These are phyloP conservation scores for Clamator glandarius DNA, from an alignment of 2,797 vertebrate species.

Conservation along the genomic window DNA sequence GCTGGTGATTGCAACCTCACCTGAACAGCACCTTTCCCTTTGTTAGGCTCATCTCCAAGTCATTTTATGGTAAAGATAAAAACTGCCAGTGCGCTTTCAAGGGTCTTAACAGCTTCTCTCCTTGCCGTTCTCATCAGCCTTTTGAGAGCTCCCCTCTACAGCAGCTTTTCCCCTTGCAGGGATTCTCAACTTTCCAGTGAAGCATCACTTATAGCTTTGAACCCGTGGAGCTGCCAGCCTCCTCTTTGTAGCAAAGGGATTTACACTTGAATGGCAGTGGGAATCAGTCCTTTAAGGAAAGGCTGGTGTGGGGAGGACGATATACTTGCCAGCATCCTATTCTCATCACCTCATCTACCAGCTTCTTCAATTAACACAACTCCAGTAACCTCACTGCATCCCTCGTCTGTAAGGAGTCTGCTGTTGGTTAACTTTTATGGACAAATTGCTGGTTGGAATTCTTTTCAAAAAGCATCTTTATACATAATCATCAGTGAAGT, in stretches of 20 bases:
- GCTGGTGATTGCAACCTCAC: constrained; percentile 1
- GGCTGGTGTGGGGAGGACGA: not conserved
- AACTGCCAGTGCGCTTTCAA: not conserved
- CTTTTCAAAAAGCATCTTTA: not conserved
- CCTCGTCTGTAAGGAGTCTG: not conserved
- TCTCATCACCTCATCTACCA: not conserved
- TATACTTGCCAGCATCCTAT: constrained; percentile 5
- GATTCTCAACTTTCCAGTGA: constrained; percentile 55
- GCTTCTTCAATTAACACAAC: not conserved
- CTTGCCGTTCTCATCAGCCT: not conserved
- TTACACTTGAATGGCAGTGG: constrained; percentile 36
- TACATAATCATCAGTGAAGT: not conserved
- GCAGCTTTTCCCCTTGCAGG: constrained; percentile 16
- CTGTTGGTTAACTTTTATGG: not conserved
- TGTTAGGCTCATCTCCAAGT: not conserved
- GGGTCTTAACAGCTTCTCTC: not conserved
- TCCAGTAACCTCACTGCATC: not conserved
- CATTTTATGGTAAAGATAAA: constrained; percentile 1
- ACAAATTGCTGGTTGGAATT: not conserved
- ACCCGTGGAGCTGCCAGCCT: constrained; percentile 26
- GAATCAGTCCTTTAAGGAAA: constrained; percentile 13
- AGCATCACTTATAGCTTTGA: constrained; percentile 36
- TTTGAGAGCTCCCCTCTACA: constrained; percentile 24
- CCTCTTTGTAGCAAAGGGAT: constrained; percentile 36
- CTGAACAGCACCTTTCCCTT: constrained; percentile 21